Percentiles rank a stretch among this genome's conserved stretches.
Conservation (phyloP, 2,888 invertebrate genomes). For the Cryptus armator region DNA sequence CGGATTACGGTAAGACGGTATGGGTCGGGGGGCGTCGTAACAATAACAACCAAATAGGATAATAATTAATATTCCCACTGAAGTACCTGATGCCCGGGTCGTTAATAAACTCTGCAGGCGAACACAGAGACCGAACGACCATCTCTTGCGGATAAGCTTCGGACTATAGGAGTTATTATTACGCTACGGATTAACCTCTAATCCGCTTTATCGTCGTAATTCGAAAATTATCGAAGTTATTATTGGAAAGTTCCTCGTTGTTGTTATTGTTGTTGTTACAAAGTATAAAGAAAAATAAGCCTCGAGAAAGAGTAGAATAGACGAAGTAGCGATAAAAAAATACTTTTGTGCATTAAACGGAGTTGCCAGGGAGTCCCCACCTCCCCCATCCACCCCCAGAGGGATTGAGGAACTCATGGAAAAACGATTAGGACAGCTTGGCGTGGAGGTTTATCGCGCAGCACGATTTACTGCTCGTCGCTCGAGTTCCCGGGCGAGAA, state of each 20-base stretch:
- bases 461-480: conserved; percentile 70
- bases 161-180: conserved; percentile 12
- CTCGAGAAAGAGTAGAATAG: background rate
- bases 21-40: background rate
- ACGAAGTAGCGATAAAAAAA: conserved; percentile 32
- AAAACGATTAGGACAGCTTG: conserved; percentile 77
- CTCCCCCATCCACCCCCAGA: background rate
- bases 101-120: background rate
- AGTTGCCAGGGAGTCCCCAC: conserved; percentile 10
- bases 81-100: background rate
- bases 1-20: background rate
- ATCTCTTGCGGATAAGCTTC: background rate
- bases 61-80: conserved; percentile 25
- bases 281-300: conserved; percentile 20
- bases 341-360: conserved; percentile 45
- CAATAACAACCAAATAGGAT: conserved; percentile 15
- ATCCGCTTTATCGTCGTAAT: conserved; percentile 49
- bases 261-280: conserved; percentile 35
- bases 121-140: background rate
- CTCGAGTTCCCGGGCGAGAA: conserved; percentile 25
- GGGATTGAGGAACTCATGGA: conserved; percentile 71
- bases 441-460: conserved; percentile 74
- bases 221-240: conserved; percentile 50
- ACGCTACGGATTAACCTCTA: conserved; percentile 31
- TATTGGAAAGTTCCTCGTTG: conserved; percentile 30